Conservation (phyloP, 2,113 vertebrate genomes). For the Paradisaea rubra region DNA sequence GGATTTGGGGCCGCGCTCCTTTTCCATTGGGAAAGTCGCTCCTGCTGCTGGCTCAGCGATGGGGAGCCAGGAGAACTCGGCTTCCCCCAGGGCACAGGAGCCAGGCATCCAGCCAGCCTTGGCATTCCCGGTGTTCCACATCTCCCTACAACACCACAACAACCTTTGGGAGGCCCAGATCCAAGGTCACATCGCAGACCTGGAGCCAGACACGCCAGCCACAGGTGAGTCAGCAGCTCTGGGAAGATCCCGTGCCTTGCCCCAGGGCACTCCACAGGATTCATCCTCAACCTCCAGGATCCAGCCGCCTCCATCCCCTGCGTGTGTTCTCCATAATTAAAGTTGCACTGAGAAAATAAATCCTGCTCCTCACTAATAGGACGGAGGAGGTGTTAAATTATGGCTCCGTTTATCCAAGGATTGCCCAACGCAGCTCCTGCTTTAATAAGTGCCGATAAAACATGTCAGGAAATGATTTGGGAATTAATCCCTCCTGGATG, state of each 20-base stretch:
- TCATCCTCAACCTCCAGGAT: background rate
- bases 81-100: background rate
- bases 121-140: background rate
- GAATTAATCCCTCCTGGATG: conserved; percentile 57
- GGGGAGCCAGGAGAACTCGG: background rate
- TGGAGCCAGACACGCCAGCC: background rate
- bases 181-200: background rate
- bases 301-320: background rate
- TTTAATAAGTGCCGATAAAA: conserved; percentile 65
- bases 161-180: background rate
- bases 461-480: conserved; percentile 55
- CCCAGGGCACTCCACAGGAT: background rate
- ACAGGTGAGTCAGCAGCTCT: background rate
- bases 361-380: conserved; percentile 34
- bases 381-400: conserved; percentile 45
- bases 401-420: conserved; percentile 56
- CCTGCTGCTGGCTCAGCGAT: rapidly evolving
- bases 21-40: background rate
- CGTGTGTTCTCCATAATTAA: conserved; percentile 43
- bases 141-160: background rate
- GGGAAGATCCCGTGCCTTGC: background rate
- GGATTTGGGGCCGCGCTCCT: rapidly evolving
- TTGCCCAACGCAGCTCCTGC: conserved; percentile 39
- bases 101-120: background rate
- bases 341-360: conserved; percentile 48